Base-by-base conservation (phyloP, 2,113 vertebrate species). In the Anolis sagrei region DNA sequence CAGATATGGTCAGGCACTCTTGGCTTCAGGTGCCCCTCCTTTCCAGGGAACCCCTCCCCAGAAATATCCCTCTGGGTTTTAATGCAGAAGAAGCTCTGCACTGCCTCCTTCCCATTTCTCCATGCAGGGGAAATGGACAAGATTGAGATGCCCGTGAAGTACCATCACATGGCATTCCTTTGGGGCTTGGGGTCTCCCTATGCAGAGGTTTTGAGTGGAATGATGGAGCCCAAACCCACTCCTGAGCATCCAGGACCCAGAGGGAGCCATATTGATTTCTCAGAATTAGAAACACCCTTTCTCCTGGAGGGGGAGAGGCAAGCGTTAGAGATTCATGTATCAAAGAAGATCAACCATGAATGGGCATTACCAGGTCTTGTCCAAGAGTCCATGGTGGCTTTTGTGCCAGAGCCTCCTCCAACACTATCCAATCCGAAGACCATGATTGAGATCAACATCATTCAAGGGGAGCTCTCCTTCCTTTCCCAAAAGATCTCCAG, bases 271-370 rank as follows among this genome's bases (percentile, higher is more conserved):
- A 2, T 23, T 3, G 51, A 68, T n/a, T 25, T 2, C 27, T 29
- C 36, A 14, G 39, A 51, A 19, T 51, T 27, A 9, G 73, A 70
- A 7, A 83, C 51, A 0, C 36, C 2, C 2, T 89, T 89, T 44
- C 18, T 89, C 10, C n/a, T 2, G 34, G 18, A 14, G 14, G 7
- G 66, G 54, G 54, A 75, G 82, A 80, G 19, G 79, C 49, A 54
- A 44, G 39, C 39, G 2, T 77, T 90, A 39, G 89, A 92, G 72
- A 68, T 32, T 8, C 89, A 90, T 44, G 23, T 89, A 6, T 61
- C 72, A 72, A 83, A 75, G 70, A 79, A 39, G 58, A 51, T 92
- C 36, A 87, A 89, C 18, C 84, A 78, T 11, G 44, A 48, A 7
- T 83, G 86, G 86, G 76, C 76, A 9, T 5, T 62, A 9, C 81